Evolutionary conservation across 2,113 vertebrate genomes (phyloP), one percentile per base, ranked within the genome.

Genomic region (Solea senegalensis): DNA sequence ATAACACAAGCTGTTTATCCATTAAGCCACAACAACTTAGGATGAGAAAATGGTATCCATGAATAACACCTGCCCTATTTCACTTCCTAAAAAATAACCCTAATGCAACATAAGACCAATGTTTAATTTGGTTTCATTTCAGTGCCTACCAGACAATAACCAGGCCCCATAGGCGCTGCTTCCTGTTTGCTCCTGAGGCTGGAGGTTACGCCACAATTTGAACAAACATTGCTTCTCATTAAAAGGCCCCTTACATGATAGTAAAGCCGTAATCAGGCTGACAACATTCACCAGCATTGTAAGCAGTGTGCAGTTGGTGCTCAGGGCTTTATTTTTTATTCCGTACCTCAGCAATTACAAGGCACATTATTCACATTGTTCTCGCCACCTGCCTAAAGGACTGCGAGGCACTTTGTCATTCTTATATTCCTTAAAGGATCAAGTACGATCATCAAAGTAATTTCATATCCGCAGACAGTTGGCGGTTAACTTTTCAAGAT

Each of bases 141-240:
- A 34, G 34, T 3, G 44, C 13, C 41, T 48, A 39, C 12, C 44
- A 57, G 57, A 78, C 62, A 65, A 79, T 71, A 71, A 64, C 43
- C 75, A 60, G 59, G 58, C 11, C 55, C 5, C 15, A 54, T 59
- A 66, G 40, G 52, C 28, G 48, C 73, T 48, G 60, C 60, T 80
- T 86, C 69, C 74, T 72, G 83, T 82, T 77, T 77, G 67, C 63
- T 68, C 60, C 82, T 57, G 72, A 65, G 53, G 70, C 85, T 68
- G 45, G 80, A 80, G 68, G 73, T 78, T 69, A 60, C 74, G 63
- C 70, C 60, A 68, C 67, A 74, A 34, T 13, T 26, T 73, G 66
- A 78, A 12, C 73, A 69, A 84, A 84, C 69, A 71, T 58, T 60
- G 72, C 73, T 82, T 69, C 72, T 83, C 70, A 81, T 90, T 83